Conservation (phyloP, 2,113 vertebrate genomes). For the Anarrhichthys ocellatus region DNA sequence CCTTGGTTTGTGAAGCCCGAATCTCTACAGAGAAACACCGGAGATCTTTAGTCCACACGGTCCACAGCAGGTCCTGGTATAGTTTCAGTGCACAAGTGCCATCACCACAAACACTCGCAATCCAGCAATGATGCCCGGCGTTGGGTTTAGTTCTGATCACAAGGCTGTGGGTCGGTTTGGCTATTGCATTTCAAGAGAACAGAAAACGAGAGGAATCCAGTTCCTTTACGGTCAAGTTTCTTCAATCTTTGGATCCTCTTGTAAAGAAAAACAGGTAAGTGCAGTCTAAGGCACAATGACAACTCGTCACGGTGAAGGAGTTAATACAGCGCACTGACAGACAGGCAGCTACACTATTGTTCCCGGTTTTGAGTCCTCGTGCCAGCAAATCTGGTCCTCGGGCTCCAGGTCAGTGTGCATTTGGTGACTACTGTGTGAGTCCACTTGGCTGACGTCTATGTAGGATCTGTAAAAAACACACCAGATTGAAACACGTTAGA, state of each 20-base stretch:
- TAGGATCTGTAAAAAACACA: slow-evolving; percentile 84
- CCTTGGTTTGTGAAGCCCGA: slow-evolving; percentile 16
- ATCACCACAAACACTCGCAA: slow-evolving; percentile 54
- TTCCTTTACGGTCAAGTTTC: slow-evolving; percentile 36
- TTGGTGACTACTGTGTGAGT: slow-evolving; percentile 72
- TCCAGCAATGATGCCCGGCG: slow-evolving; percentile 13
- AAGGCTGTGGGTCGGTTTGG: slow-evolving; percentile 35
- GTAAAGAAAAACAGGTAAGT: slow-evolving; percentile 58
- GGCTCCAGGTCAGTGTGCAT: slow-evolving; percentile 81
- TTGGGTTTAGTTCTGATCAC: slow-evolving; percentile 4
- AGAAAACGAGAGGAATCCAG: slow-evolving; percentile 33
- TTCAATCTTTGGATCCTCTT: slow-evolving; percentile 70
- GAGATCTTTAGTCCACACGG: slow-evolving; percentile 21
- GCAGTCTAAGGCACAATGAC: slow-evolving; percentile 88
- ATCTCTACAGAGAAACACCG: slow-evolving; percentile 28
- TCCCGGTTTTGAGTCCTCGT: slow-evolving; percentile 94
- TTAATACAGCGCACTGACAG: background rate
- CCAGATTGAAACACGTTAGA: slow-evolving; percentile 42
- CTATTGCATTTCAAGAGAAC: slow-evolving; percentile 18
- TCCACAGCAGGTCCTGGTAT: slow-evolving; percentile 65
- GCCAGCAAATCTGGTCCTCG: slow-evolving; percentile 91
- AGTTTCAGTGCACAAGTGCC: slow-evolving; percentile 59
- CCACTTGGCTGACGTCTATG: slow-evolving; percentile 84
- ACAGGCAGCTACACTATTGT: slow-evolving; percentile 90
- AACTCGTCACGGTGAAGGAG: slow-evolving; percentile 46